phyloP scores from a whole-genome alignment of 2,888 invertebrate genomes.

The Scaeva pyrastri region DNA sequence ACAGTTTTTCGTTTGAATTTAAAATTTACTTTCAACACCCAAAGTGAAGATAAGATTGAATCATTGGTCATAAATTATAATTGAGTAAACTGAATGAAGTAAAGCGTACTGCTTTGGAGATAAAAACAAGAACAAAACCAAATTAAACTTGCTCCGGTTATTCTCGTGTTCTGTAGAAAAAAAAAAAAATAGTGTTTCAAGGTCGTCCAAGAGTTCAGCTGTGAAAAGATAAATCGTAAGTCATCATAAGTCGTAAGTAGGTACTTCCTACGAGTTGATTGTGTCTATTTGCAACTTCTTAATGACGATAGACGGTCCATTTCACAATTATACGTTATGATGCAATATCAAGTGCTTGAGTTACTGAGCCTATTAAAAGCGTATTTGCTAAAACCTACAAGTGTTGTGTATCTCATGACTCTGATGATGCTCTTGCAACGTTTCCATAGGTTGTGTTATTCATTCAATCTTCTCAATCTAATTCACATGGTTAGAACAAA shows the following conservation, averaged over 20 bases:
- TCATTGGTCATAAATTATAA: not conserved
- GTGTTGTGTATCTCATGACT: no score
- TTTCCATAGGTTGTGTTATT: no score
- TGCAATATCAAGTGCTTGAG: not conserved
- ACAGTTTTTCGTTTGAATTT: not conserved
- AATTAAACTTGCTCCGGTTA: no score
- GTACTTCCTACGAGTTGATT: not conserved
- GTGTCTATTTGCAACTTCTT: not conserved
- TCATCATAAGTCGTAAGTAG: not conserved
- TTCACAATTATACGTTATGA: not conserved
- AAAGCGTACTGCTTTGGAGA: not conserved
- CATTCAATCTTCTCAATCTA: no score
- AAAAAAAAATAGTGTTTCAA: not conserved
- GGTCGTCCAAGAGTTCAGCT: not conserved
- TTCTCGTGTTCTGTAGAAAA: no score
- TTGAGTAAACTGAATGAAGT: not conserved
- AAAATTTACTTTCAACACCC: not conserved
- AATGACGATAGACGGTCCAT: slow-evolving; percentile 15
- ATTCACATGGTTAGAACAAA: no score
- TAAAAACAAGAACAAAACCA: not conserved
- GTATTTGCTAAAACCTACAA: not conserved
- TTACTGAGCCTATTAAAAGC: no score
- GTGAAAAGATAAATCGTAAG: not conserved
- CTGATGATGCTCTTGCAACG: no score
- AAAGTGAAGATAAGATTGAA: not conserved